Evolutionary conservation across 2,113 vertebrate genomes (phyloP).

Genomic region (Plecturocebus donacophilus): DNA sequence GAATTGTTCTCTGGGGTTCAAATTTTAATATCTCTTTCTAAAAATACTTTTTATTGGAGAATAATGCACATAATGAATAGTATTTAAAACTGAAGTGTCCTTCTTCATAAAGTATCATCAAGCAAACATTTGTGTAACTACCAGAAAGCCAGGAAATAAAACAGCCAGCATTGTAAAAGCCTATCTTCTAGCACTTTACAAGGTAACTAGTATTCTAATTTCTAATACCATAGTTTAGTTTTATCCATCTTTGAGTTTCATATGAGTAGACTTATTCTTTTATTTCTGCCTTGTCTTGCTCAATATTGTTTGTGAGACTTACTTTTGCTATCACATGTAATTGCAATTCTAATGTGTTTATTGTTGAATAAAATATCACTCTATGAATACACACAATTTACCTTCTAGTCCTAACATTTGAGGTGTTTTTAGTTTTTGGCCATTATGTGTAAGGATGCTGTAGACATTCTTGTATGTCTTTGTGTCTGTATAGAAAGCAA

Average conservation of each 20-base stretch:
- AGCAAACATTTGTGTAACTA: background rate
- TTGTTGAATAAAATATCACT: background rate
- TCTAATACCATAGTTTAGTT: background rate
- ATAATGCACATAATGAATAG: background rate
- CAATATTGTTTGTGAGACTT: background rate
- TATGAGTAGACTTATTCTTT: background rate
- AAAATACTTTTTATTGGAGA: background rate
- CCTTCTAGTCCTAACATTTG: background rate
- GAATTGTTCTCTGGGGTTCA: background rate
- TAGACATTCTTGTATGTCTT: background rate
- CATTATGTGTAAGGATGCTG: background rate
- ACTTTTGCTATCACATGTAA: background rate
- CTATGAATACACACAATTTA: background rate
- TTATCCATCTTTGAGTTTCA: background rate
- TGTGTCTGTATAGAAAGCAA: background rate
- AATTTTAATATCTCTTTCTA: background rate
- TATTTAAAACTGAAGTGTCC: background rate
- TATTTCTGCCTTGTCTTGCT: background rate
- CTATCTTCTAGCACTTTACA: accelerated
- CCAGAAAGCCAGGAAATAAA: background rate
- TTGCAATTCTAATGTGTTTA: background rate
- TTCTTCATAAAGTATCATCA: background rate
- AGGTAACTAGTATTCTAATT: background rate
- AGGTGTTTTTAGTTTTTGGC: background rate
- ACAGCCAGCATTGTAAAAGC: background rate